Percentiles rank a stretch among this genome's conserved stretches.
These are phyloP conservation scores for Prolemur simus DNA, from an alignment of 2,113 vertebrate species.

Conservation along the genomic window DNA sequence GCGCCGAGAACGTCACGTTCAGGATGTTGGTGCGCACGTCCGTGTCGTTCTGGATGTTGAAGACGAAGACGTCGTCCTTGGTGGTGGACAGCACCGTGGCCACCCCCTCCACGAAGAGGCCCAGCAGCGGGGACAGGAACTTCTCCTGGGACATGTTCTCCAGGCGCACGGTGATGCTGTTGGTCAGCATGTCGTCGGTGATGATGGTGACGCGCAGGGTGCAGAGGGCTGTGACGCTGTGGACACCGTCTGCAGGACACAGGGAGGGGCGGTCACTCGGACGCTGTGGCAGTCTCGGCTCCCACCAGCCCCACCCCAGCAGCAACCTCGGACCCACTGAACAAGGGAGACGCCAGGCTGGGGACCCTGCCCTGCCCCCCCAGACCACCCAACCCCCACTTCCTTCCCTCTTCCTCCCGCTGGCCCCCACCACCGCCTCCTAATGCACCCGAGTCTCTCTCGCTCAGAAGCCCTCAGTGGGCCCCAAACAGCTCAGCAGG, in stretches of 20 bases:
- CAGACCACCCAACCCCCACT: accelerated
- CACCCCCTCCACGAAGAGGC: constrained; percentile 94
- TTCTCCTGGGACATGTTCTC: constrained; percentile 99
- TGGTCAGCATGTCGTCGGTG: constrained; percentile 97
- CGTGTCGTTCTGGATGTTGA: constrained; percentile 97
- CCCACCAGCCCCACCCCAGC: not conserved
- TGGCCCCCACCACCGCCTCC: accelerated
- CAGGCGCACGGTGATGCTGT: constrained; percentile 98
- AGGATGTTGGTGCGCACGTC: constrained; percentile 94
- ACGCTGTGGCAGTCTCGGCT: accelerated
- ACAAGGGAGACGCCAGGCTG: too few relatives aligned
- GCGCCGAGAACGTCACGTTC: constrained; percentile 96
- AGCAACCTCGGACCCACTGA: accelerated
- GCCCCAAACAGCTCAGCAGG: not conserved
- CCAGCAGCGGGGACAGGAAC: constrained; percentile 95
- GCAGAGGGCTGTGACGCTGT: constrained; percentile 88
- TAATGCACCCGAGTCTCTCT: not conserved
- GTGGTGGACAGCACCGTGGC: constrained; percentile 93
- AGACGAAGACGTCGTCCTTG: constrained; percentile 93
- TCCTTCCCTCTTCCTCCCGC: not conserved
- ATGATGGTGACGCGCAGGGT: constrained; percentile 96
- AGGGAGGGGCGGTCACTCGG: not conserved
- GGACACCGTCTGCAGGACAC: constrained; percentile 88
- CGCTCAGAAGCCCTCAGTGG: accelerated
- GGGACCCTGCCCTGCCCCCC: not conserved